Conservation (phyloP, 2,888 invertebrate genomes). For the Lepidocyrtoides sp. region DNA sequence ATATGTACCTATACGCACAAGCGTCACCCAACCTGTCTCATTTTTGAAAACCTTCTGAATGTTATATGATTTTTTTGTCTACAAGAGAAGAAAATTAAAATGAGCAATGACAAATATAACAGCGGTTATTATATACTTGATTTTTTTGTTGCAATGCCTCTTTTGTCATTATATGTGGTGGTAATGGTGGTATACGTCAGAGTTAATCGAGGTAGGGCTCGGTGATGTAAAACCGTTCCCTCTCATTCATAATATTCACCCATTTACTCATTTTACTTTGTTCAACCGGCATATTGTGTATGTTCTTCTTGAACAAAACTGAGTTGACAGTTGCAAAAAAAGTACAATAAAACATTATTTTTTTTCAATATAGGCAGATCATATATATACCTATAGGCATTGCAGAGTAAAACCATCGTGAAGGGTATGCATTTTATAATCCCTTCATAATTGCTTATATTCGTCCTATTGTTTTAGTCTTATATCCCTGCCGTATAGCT, state of each 20-base stretch:
- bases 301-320: constrained; percentile 5
- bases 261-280: not conserved
- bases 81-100: not conserved
- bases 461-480: not conserved
- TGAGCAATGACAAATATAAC: constrained; percentile 26
- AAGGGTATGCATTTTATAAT: not conserved
- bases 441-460: not conserved
- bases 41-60: not conserved
- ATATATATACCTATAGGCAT: not conserved
- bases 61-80: not conserved
- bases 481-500: too few relatives aligned
- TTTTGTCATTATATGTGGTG: not conserved
- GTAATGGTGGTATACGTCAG: not conserved
- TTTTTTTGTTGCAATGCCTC: constrained; percentile 19
- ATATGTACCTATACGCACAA: not conserved
- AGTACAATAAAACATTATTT: not conserved
- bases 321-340: constrained; percentile 50
- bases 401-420: not conserved
- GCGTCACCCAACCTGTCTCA: constrained; percentile 22
- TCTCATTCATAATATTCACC: too few relatives aligned
- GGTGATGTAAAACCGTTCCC: not conserved
- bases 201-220: constrained; percentile 9
- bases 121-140: not conserved
- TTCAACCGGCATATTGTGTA: not conserved
- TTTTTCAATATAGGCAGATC: not conserved